phyloP scores from a whole-genome alignment of 2,797 vertebrate genomes.

The Glossophaga mutica region DNA sequence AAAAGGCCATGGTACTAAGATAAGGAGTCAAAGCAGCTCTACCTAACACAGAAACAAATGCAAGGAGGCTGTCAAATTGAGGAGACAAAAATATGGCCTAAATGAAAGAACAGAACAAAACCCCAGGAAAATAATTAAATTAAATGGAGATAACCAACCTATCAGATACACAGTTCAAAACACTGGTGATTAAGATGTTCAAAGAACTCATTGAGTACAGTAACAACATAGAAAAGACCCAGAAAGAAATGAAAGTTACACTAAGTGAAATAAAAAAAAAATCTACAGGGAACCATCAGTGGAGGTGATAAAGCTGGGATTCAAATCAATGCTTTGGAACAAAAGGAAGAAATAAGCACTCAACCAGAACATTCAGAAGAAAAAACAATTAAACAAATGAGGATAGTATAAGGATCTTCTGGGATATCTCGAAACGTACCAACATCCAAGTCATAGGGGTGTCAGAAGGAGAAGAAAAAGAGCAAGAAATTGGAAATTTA shows the following conservation, averaged over 20 bases:
- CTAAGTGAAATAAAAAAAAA: neutral
- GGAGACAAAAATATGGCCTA: no score
- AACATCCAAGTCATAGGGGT: neutral
- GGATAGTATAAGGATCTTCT: neutral
- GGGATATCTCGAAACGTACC: neutral
- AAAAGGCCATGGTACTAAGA: neutral
- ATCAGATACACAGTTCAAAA: neutral
- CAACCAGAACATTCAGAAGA: neutral
- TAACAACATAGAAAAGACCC: neutral
- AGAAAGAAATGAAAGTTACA: neutral
- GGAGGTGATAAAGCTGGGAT: neutral
- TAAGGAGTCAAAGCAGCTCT: neutral
- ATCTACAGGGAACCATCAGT: neutral
- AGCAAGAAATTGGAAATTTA: neutral
- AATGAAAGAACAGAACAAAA: no score
- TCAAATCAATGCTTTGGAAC: neutral
- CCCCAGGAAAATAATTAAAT: neutral
- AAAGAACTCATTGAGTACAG: neutral
- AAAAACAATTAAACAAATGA: neutral
- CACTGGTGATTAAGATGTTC: neutral
- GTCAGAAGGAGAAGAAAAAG: neutral
- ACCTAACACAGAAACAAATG: no score
- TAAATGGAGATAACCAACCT: neutral
- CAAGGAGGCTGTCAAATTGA: no score
- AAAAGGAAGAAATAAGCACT: neutral